A percentile compares a stretch with the other conserved stretches of the same genome.
phyloP scores from a whole-genome alignment of 2,888 invertebrate species.

The Yponomeuta malinellus region DNA sequence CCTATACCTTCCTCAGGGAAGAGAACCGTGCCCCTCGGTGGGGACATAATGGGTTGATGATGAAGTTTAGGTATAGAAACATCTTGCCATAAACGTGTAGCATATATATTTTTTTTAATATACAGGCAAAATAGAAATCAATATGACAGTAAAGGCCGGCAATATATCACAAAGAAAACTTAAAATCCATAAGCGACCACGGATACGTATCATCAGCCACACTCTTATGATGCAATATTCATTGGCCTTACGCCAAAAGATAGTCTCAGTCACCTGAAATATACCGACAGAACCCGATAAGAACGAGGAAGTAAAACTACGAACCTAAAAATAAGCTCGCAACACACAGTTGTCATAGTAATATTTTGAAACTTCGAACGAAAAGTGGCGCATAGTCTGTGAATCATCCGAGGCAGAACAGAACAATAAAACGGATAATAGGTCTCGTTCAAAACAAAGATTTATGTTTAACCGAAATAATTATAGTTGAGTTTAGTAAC shows the following conservation, averaged over 20 bases:
- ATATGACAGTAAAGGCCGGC: neutral
- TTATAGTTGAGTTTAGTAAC: too few relatives aligned
- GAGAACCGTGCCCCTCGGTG: too few relatives aligned
- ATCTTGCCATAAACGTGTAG: too few relatives aligned
- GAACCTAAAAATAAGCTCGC: constrained; percentile 32
- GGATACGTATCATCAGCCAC: constrained; percentile 27
- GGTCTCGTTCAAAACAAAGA: too few relatives aligned
- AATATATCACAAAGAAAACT: neutral
- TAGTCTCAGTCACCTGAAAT: constrained; percentile 29
- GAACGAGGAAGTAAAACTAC: constrained; percentile 40
- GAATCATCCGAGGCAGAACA: neutral
- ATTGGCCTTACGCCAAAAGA: constrained; percentile 35
- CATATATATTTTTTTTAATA: too few relatives aligned
- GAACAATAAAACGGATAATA: neutral
- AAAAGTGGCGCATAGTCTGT: neutral
- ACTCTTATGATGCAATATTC: constrained; percentile 25
- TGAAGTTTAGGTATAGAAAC: too few relatives aligned
- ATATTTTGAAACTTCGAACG: neutral
- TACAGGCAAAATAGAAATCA: neutral
- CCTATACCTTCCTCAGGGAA: too few relatives aligned
- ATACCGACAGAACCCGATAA: constrained; percentile 27
- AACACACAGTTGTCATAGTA: constrained; percentile 14
- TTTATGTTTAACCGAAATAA: too few relatives aligned
- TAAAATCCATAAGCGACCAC: constrained; percentile 29
- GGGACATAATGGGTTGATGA: too few relatives aligned